Base-by-base conservation (phyloP, 1,140 invertebrate species). In the Drosophila pandora region DNA sequence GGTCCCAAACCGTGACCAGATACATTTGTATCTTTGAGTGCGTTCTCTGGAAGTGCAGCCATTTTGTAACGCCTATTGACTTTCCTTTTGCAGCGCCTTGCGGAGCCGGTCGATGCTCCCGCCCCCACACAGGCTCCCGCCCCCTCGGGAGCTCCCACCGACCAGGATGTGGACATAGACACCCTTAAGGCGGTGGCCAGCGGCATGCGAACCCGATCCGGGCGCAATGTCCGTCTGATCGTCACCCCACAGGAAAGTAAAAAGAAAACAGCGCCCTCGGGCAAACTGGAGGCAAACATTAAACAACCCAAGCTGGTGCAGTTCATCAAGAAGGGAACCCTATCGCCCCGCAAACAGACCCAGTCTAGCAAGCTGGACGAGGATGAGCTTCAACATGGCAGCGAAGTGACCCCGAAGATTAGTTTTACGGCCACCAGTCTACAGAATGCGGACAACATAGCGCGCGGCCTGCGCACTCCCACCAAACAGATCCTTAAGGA, bases 401-500 rank as follows among this genome's bases (percentile, higher is more conserved):
- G 76, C 37, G 81, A 91, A 47, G 63, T 70, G 30, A 90, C 90
- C 0, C 84, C 87, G 23, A 85, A 65, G 52, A 1, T 75, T 2
- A 64, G 49, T 57, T 30, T 69, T 22, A 63, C 64, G 8, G 73
- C 75, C 9, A 72, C 69, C 17, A 76, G 58, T 8, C 69, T 74
- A 39, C 76, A 82, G 25, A 90, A 78, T 80, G 68, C 57, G 1
- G 78, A 70, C 1, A 91, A 90, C 65, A 76, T 77, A 34, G 70
- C 90, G 45, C 65, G 72, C 4, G 89, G 80, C 25, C 71, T 92
- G 63, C 79, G 78, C 30, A 92, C 91, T 3, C 91, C 91, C 25
- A 92, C 90, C 17, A 92, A 92, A 56, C 90, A 91, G 70, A 90
- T 90, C 45, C 78, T 91, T 22, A 82, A 88, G 65, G 79, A 83